Base-by-base conservation (phyloP, 2,797 vertebrate genomes). In the Uromys caudimaculatus region DNA sequence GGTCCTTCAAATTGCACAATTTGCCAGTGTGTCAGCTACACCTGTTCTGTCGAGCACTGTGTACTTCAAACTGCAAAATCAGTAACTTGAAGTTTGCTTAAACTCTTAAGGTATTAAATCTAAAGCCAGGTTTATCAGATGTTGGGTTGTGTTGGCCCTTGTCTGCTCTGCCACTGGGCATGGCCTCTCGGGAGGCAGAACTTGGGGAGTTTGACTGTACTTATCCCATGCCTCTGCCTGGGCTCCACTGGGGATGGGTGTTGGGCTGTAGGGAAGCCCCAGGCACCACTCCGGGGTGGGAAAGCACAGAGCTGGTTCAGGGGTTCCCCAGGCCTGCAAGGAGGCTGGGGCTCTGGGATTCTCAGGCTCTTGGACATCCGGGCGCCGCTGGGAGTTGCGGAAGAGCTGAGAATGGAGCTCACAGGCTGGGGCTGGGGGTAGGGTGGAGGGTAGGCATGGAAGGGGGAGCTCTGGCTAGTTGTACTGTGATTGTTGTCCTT, bases 21-120 rank as follows among this genome's bases (percentile, higher is more conserved):
- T 87, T 94, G 71, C 82, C 77, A 75, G 9, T 52, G 41, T 97
- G 81, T 84, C 81, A 13, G 38, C 85, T 96, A 54, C 67, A 96
- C 38, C 90, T 96, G 29, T 52, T 96, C 52, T 95, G 82, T 84
- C 92, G 93, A 92, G 88, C 82, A 85, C 56, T 89, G 54, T 6
- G 16, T 62, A 94, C 81, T 86, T 73, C 95, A 89, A 77, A 62
- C 41, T 96, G 95, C 87, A 95, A 97, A 97, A 82, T 95, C 8
- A 95, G 95, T 90, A 64, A 96, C 52, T 89, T 94, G 41, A 94
- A 94, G 69, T 90, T 94, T 69, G 38, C 71, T 96, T 90, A 95
- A 75, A 96, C 24, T 93, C 32, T 47, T 87, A 77, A 78, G 27
- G 38, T 62, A 92, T 82, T 95, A 38, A 69, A 86, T 67, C 56